A percentile compares a stretch with the other conserved stretches of the same genome.
Conservation (phyloP, 2,113 vertebrate species). For the Cephalopholis sonnerati region DNA sequence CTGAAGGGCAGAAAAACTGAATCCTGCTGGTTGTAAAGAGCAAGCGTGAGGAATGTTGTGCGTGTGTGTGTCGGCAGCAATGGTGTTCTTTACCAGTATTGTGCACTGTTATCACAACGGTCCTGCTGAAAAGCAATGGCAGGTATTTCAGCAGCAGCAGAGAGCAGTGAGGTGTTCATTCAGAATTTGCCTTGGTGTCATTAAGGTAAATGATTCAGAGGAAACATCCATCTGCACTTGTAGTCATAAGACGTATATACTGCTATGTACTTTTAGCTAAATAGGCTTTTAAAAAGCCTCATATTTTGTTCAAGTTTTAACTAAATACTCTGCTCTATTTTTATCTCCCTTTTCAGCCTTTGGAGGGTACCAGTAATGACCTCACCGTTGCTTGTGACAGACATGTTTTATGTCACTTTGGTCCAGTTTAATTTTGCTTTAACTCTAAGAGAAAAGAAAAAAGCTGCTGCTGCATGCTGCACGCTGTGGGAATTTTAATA, state of each 20-base stretch:
- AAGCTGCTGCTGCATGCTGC: not conserved
- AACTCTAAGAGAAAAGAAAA: not conserved
- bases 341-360: not conserved
- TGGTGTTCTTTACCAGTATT: not conserved
- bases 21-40: constrained; percentile 38
- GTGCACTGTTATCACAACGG: not conserved
- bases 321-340: not conserved
- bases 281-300: not conserved
- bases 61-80: not conserved
- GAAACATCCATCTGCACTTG: not conserved
- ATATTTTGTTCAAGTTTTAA: not conserved
- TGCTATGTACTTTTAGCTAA: not conserved
- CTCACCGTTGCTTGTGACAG: not conserved
- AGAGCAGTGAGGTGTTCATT: not conserved
- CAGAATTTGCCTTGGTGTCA: not conserved
- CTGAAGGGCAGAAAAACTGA: constrained; percentile 10
- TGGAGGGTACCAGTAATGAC: not conserved
- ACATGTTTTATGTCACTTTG: not conserved
- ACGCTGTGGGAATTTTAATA: not conserved
- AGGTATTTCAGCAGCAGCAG: constrained; percentile 5
- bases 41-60: constrained; percentile 20
- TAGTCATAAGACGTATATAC: no score
- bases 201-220: not conserved
- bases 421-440: constrained; percentile 1
- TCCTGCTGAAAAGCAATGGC: not conserved